Evolutionary conservation across 2,797 vertebrate genomes (phyloP).

Genomic region (Sebastiscus albofasciatus): DNA sequence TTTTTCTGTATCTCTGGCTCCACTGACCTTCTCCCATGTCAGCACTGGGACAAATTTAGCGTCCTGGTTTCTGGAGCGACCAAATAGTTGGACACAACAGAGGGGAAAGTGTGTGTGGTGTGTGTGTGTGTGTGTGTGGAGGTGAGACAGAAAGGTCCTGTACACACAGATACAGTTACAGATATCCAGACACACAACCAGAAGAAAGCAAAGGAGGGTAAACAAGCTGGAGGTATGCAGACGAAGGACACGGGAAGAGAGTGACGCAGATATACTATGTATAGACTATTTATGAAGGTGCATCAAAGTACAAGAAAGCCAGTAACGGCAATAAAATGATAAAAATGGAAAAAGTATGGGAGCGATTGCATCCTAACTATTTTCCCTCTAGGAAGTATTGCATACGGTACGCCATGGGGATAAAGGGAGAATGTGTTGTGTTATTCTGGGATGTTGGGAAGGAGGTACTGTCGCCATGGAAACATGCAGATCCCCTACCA

Average conservation of each 20-base stretch:
- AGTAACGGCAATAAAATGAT: constrained; percentile 16
- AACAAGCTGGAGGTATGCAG: constrained; percentile 61
- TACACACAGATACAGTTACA: constrained; percentile 65
- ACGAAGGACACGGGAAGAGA: constrained; percentile 32
- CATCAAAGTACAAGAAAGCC: neutral
- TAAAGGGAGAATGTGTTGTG: constrained; percentile 65
- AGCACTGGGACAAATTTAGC: constrained; percentile 80
- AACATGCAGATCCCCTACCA: constrained; percentile 69
- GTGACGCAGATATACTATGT: constrained; percentile 27
- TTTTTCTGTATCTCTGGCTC: constrained; percentile 62
- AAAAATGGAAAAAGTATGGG: constrained; percentile 20
- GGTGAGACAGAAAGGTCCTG: constrained; percentile 61
- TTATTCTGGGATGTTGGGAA: constrained; percentile 77
- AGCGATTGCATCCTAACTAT: constrained; percentile 44
- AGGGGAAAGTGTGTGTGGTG: constrained; percentile 39
- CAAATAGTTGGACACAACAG: constrained; percentile 81
- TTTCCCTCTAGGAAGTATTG: constrained; percentile 62
- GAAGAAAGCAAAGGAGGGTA: constrained; percentile 53
- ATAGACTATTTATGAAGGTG: constrained; percentile 9
- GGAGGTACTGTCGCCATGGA: constrained; percentile 66
- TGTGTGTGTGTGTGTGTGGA: neutral
- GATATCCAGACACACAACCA: constrained; percentile 57
- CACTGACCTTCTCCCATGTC: constrained; percentile 85
- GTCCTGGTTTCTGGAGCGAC: constrained; percentile 82
- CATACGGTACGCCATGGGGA: constrained; percentile 53